Conservation (phyloP, 2,113 vertebrate species). For the Oxygymnocypris stewartii region DNA sequence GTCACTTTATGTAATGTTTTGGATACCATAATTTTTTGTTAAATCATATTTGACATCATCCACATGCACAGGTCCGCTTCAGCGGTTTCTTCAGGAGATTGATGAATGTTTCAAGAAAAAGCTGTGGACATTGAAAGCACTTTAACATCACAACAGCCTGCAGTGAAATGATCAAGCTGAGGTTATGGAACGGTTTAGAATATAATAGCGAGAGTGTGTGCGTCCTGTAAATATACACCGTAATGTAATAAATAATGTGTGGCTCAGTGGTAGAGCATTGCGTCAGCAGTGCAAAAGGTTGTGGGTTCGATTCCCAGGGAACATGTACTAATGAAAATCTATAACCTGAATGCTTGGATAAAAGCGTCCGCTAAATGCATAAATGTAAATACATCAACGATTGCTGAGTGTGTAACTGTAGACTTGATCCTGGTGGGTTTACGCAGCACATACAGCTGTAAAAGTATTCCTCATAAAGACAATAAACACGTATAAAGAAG, state of each 20-base stretch:
- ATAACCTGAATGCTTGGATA: too few species aligned
- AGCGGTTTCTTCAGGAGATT: background rate
- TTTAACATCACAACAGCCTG: background rate
- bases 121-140: background rate
- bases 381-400: background rate
- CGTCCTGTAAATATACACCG: background rate
- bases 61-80: too few species aligned
- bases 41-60: too few species aligned
- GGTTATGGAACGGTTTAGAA: background rate
- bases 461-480: background rate
- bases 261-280: too few species aligned
- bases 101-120: background rate
- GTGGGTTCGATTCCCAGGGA: too few species aligned
- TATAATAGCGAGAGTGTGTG: background rate
- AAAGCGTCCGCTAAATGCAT: too few species aligned
- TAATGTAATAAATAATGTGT: conserved; percentile 1
- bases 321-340: too few species aligned
- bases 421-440: background rate
- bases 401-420: background rate
- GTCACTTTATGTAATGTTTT: background rate
- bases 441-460: background rate
- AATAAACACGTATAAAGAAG: conserved; percentile 9
- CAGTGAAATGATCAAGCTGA: background rate
- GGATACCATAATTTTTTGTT: background rate
- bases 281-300: too few species aligned